phyloP scores from a whole-genome alignment of 2,113 vertebrate species.

The Falco punctatus region DNA sequence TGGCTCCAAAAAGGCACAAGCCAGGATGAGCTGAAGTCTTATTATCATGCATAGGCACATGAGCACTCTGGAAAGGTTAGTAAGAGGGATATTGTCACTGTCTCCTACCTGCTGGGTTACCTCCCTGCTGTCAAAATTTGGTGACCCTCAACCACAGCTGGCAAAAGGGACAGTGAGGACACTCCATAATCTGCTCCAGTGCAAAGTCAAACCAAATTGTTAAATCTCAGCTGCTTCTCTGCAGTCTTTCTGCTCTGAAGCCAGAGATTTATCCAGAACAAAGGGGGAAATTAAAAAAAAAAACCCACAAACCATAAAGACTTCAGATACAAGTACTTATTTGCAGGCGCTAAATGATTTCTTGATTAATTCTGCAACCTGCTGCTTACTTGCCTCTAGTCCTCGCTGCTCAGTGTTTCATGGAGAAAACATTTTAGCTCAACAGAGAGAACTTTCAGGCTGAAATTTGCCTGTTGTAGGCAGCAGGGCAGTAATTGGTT shows the following conservation, averaged over 20 bases:
- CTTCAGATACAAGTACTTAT: slow-evolving; percentile 29
- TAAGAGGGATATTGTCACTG: neutral
- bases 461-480: neutral
- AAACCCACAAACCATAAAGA: neutral
- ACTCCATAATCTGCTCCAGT: neutral
- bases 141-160: neutral
- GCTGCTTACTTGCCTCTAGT: slow-evolving; percentile 22
- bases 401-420: neutral
- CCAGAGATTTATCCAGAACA: neutral
- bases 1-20: neutral
- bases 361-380: slow-evolving; percentile 56
- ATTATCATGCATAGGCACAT: neutral
- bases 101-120: neutral
- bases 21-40: neutral
- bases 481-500: slow-evolving; percentile 30
- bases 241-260: neutral
- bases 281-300: neutral
- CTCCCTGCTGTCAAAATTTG: neutral
- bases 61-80: neutral
- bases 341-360: slow-evolving; percentile 37
- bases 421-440: neutral
- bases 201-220: neutral
- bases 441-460: neutral
- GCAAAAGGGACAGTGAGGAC: neutral
- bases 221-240: neutral